These are phyloP conservation scores for Catharus ustulatus DNA, from an alignment of 2,797 vertebrate genomes.

Conservation along the genomic window DNA sequence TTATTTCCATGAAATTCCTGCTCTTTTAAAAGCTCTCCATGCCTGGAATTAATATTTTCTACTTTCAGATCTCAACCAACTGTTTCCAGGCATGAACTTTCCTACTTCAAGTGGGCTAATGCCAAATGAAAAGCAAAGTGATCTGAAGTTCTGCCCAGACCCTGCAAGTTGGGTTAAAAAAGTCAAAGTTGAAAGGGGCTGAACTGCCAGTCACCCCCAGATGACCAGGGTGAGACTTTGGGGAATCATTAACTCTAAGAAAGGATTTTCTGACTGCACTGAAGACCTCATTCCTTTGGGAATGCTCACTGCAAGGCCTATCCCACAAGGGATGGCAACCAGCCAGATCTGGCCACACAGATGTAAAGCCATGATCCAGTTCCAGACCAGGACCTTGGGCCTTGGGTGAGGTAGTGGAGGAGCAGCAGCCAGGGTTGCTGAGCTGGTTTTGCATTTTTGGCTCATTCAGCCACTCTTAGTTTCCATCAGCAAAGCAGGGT, in stretches of 20 bases:
- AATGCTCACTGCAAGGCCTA: background rate
- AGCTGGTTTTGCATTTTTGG: background rate
- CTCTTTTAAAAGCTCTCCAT: slow-evolving; percentile 39
- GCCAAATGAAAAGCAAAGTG: background rate
- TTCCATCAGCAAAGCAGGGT: background rate
- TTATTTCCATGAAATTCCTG: slow-evolving; percentile 54
- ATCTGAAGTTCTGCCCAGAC: background rate
- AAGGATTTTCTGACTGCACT: background rate
- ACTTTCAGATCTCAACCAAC: background rate
- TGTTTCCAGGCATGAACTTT: slow-evolving; percentile 19
- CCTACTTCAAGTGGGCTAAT: background rate
- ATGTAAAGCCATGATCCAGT: background rate
- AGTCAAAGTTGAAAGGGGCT: background rate
- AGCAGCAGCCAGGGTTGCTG: background rate
- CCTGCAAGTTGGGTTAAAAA: background rate
- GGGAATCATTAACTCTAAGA: background rate
- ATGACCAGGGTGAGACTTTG: background rate
- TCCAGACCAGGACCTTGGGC: background rate
- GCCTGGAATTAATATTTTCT: slow-evolving; percentile 41
- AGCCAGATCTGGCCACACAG: background rate
- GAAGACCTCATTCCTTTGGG: background rate
- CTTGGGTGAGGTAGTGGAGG: background rate
- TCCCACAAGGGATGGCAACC: background rate
- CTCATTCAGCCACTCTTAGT: background rate
- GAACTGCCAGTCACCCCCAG: background rate